phyloP scores from a whole-genome alignment of 2,113 vertebrate species.

The Tragelaphus imberbis region DNA sequence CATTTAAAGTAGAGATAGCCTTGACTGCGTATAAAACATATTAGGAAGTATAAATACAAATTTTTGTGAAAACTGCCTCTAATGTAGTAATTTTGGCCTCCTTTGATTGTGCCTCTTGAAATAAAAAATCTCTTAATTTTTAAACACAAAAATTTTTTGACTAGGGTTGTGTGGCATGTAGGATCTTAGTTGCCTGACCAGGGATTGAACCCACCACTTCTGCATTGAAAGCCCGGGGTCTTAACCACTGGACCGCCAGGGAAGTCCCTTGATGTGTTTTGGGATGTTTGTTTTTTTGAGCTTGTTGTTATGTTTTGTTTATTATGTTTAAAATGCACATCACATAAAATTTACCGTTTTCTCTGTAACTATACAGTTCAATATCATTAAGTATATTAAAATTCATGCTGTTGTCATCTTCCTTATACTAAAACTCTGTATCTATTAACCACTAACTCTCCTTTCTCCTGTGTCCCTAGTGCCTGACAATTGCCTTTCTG shows the following conservation, averaged over 20 bases:
- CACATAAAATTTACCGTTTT: not conserved
- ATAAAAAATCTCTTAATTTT: not conserved
- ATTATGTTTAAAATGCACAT: not conserved
- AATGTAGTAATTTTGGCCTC: not conserved
- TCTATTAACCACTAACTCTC: not conserved
- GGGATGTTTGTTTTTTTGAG: not conserved
- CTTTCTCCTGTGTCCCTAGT: not conserved
- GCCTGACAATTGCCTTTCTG: not conserved
- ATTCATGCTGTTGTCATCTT: not conserved
- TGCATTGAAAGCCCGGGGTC: not conserved
- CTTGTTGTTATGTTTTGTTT: not conserved
- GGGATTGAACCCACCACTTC: not conserved
- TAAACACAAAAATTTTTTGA: not conserved
- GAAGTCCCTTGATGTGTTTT: not conserved
- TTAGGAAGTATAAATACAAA: not conserved
- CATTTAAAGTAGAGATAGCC: not conserved
- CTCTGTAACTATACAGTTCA: not conserved
- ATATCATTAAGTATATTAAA: not conserved
- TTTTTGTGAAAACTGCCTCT: not conserved
- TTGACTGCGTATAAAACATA: not conserved
- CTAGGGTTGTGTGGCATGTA: not conserved
- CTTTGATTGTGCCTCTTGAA: not conserved
- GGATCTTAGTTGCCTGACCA: not conserved
- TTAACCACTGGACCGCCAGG: not conserved
- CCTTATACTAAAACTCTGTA: not conserved